Conservation (phyloP, 1,140 invertebrate species). For the Melipona quadrifasciata region DNA sequence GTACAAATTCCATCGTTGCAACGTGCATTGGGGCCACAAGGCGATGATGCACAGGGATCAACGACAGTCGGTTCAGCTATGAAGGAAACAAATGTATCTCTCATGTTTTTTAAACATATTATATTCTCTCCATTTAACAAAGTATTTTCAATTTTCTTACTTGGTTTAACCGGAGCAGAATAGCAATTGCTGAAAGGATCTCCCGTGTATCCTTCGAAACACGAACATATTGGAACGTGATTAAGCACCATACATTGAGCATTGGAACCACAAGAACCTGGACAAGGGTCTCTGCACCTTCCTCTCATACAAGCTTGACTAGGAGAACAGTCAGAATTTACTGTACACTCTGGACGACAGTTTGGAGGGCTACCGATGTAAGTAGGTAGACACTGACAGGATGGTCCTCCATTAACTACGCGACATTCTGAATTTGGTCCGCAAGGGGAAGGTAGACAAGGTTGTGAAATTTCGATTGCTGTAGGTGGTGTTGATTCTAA, state of each 20-base stretch:
- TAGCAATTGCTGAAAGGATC: slow-evolving; percentile 84
- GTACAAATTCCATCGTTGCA: slow-evolving; percentile 87
- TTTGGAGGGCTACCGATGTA: slow-evolving; percentile 86
- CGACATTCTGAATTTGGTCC: slow-evolving; percentile 86
- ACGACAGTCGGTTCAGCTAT: background rate
- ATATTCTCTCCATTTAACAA: background rate
- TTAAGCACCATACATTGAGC: slow-evolving; percentile 88
- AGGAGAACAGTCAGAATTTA: slow-evolving; percentile 82
- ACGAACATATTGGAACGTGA: slow-evolving; percentile 90
- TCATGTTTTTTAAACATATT: background rate
- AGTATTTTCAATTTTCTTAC: slow-evolving; percentile 22
- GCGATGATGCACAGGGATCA: background rate
- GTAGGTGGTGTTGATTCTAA: slow-evolving; percentile 23
- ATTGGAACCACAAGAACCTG: slow-evolving; percentile 89
- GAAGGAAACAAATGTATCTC: background rate
- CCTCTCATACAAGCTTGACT: slow-evolving; percentile 79
- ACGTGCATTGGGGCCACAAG: slow-evolving; percentile 86
- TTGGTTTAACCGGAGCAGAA: slow-evolving; percentile 12
- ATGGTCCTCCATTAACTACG: slow-evolving; percentile 83
- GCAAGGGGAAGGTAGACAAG: slow-evolving; percentile 89
- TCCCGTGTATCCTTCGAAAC: slow-evolving; percentile 83
- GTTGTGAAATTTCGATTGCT: slow-evolving; percentile 79
- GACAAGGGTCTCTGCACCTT: slow-evolving; percentile 87
- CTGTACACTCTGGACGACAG: slow-evolving; percentile 86
- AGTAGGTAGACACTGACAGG: slow-evolving; percentile 84